phyloP scores from a whole-genome alignment of 2,797 vertebrate species.

The Muscicapa comitata region DNA sequence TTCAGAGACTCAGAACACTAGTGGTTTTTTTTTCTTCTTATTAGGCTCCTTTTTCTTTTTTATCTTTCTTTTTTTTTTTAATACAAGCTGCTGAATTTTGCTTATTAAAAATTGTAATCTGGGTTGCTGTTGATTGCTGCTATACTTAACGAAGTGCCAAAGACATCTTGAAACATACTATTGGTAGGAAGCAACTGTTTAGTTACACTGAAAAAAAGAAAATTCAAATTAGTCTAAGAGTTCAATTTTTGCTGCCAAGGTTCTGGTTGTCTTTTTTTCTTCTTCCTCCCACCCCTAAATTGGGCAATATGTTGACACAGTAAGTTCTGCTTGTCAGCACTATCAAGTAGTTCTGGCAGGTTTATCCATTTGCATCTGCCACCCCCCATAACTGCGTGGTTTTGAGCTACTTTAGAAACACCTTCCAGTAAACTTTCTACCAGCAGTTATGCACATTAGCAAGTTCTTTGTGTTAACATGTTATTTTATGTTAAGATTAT shows the following conservation, averaged over 20 bases:
- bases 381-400: background rate
- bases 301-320: conserved; percentile 37
- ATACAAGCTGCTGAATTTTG: background rate
- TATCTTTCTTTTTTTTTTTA: background rate
- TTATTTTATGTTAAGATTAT: background rate
- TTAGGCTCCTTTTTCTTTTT: background rate
- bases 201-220: background rate
- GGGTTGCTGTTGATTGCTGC: background rate
- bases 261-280: background rate
- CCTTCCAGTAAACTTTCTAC: background rate
- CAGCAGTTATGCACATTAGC: background rate
- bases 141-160: background rate
- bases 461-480: background rate
- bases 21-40: background rate
- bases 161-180: background rate
- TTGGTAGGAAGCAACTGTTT: background rate
- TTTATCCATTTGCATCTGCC: background rate
- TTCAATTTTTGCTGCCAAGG: background rate
- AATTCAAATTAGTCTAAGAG: background rate
- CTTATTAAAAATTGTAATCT: background rate
- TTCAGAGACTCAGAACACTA: background rate
- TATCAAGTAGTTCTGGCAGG: conserved; percentile 30
- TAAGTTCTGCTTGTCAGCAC: conserved; percentile 41
- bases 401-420: conserved; percentile 13
- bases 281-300: background rate